phyloP scores from a whole-genome alignment of 2,888 invertebrate genomes.

The Megalurothrips usitatus region DNA sequence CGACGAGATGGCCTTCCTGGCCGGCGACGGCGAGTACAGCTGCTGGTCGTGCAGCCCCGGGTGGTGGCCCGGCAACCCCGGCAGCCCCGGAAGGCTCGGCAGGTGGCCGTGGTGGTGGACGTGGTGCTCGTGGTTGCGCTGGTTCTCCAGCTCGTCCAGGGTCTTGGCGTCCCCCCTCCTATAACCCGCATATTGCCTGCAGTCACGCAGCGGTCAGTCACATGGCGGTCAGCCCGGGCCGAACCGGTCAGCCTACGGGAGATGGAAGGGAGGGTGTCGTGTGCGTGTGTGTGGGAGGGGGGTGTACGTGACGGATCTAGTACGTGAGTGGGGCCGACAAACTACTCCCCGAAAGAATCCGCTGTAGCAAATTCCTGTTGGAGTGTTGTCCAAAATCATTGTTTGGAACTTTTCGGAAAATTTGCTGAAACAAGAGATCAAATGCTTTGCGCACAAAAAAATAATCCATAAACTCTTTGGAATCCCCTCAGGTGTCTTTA shows the following conservation, averaged over 20 bases:
- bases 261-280: no score
- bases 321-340: no score
- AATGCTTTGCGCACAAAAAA: not conserved
- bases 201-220: conserved; percentile 26
- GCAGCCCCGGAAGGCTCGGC: conserved; percentile 21
- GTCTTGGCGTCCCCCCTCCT: conserved; percentile 41
- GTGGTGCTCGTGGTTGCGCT: conserved; percentile 40
- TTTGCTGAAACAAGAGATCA: not conserved
- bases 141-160: conserved; percentile 43
- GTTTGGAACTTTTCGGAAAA: not conserved
- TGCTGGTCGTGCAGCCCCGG: conserved; percentile 37
- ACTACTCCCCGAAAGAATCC: no score
- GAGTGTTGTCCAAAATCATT: no score
- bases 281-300: no score
- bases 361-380: no score
- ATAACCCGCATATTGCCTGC: conserved; percentile 40
- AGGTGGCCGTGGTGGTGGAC: conserved; percentile 22
- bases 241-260: no score
- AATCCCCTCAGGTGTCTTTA: no score
- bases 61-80: conserved; percentile 29
- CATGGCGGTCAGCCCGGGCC: no score
- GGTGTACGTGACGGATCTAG: no score
- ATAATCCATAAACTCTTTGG: not conserved
- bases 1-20: conserved; percentile 40
- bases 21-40: conserved; percentile 42